Conservation (phyloP, 2,113 vertebrate species). For the Trachemys scripta region DNA sequence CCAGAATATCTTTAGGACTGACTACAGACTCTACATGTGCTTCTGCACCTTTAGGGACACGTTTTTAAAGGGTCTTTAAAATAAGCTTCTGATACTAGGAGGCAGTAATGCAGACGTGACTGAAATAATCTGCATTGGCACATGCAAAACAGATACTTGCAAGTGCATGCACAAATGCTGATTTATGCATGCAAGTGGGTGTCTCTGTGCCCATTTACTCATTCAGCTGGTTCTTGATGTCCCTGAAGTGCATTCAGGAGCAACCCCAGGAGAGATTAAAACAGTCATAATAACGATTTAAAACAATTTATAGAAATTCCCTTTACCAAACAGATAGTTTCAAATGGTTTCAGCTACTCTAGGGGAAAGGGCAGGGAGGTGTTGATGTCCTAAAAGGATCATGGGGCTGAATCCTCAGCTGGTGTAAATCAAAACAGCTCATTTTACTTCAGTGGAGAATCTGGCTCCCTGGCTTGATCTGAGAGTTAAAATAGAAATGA, state of each 20-base stretch:
- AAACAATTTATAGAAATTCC: background rate
- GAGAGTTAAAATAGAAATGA: background rate
- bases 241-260: background rate
- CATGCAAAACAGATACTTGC: background rate
- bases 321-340: background rate
- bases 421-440: background rate
- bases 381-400: background rate
- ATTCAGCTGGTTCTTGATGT: background rate
- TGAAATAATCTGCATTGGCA: constrained; percentile 5
- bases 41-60: background rate
- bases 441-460: background rate
- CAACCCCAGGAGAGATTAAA: background rate
- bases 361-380: background rate
- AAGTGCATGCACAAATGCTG: background rate
- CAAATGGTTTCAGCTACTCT: background rate
- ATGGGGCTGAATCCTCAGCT: background rate
- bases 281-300: background rate
- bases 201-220: rapidly evolving
- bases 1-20: background rate
- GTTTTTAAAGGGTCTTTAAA: background rate
- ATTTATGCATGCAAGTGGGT: background rate
- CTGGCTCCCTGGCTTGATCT: background rate
- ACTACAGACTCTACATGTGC: background rate
- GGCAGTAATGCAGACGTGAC: background rate
- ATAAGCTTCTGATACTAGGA: background rate